Evolutionary conservation across 2,113 vertebrate genomes (phyloP), one percentile per base, ranked within the genome.

Genomic region (Orcinus orca): DNA sequence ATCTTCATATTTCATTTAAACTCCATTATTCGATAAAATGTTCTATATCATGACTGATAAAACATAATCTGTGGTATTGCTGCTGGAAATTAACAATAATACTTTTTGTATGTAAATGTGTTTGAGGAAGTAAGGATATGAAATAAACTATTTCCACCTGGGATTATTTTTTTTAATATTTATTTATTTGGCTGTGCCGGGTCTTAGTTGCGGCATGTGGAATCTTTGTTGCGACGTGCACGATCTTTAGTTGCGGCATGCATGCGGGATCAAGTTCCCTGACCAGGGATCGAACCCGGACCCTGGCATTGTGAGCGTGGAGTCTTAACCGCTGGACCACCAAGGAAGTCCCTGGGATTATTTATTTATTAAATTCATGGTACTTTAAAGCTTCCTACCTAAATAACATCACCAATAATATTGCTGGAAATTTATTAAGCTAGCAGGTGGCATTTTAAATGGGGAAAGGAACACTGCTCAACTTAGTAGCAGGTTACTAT

Each of bases 1-100:
- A 44, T 79, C 90, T 80, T 88, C 55, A 74, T 41, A 60, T 71
- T 88, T 97, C 29, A 77, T 83, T 82, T 84, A 90, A 92, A 38
- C 26, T 41, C 21, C 33, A 65, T 44, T 85, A 65, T 76, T 77
- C 73, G 36, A 65, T 88, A 76, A 92, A 53, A 31, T 58, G 31
- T 70, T 71, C 62, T 77, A 5, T 89, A 92, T 38, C 60, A 82
- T 47, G 31, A 94, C 68, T 82, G 29, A 90, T 62, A 92, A 80
- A 82, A 65, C 36, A 47, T 41, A 97, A 94, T 89, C 62, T 44
- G 13, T 70, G n/a, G 13, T 83, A 53, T 73, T 13, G 26, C 55
- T 67, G 77, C 15, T 36, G 62, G 50, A 92, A 83, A 95, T 77
- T 55, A 87, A 82, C 74, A 88, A 29, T 83, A 79, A 73, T 47